Conservation (phyloP, 2,888 invertebrate species). For the Dolichomitus sp. region DNA sequence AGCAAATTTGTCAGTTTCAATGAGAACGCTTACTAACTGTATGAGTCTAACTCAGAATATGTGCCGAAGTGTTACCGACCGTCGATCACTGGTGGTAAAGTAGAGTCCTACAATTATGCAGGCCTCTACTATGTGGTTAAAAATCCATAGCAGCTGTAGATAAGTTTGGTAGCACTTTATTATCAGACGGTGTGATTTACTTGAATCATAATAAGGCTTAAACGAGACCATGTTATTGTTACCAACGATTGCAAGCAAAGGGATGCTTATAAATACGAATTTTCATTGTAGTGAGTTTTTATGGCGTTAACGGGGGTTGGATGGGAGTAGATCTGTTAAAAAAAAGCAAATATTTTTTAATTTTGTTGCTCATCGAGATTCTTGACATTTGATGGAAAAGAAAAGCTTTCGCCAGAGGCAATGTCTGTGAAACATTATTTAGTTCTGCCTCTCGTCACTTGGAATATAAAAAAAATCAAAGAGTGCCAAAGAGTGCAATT, state of each 20-base stretch:
- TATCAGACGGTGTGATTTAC: not conserved
- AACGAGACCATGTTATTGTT: not conserved
- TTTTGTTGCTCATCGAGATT: too few relatives aligned
- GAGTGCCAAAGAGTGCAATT: too few relatives aligned
- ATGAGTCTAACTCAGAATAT: not conserved
- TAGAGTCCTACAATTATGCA: not conserved
- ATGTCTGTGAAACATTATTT: too few relatives aligned
- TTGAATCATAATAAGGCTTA: not conserved
- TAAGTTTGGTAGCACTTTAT: not conserved
- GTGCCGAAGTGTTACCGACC: not conserved
- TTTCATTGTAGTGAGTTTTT: too few relatives aligned
- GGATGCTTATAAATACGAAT: not conserved
- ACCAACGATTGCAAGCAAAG: not conserved
- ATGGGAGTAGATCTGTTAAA: too few relatives aligned
- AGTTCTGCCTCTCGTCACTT: too few relatives aligned
- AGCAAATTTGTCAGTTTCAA: not conserved
- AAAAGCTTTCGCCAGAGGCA: too few relatives aligned
- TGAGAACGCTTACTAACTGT: not conserved
- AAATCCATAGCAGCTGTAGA: too few relatives aligned
- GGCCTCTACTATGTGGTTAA: not conserved
- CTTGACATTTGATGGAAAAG: too few relatives aligned
- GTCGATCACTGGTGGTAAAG: not conserved
- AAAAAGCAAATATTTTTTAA: too few relatives aligned
- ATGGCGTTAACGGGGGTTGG: too few relatives aligned
- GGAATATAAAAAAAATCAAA: too few relatives aligned